phyloP scores from a whole-genome alignment of 2,888 invertebrate species.

The Myopa tessellatipennis region DNA sequence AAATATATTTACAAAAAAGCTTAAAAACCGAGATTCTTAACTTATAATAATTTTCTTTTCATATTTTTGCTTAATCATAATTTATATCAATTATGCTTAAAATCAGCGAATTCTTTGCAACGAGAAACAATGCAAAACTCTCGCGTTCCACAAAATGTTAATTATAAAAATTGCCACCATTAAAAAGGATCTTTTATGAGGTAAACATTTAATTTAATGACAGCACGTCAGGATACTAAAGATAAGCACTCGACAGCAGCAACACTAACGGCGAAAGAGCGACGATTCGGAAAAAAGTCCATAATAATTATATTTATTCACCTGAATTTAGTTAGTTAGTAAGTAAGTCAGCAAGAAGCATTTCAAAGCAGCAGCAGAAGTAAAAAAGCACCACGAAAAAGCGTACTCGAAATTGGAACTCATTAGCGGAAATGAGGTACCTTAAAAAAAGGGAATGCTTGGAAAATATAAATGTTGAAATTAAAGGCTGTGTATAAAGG shows the following conservation, averaged over 20 bases:
- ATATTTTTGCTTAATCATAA: too few relatives aligned
- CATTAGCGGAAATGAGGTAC: conserved; percentile 1
- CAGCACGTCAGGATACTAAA: conserved; percentile 39
- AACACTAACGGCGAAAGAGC: neutral
- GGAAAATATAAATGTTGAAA: neutral
- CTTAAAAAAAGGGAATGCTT: neutral
- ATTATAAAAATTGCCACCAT: conserved; percentile 20
- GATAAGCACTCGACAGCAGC: conserved; percentile 24
- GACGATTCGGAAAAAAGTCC: neutral
- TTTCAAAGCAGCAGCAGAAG: neutral
- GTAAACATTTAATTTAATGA: conserved; percentile 40
- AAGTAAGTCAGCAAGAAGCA: neutral
- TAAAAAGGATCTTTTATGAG: conserved; percentile 28
- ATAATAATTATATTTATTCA: conserved; percentile 18
- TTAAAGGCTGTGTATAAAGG: neutral
- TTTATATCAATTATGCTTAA: too few relatives aligned
- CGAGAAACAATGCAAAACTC: too few relatives aligned
- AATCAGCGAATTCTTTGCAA: too few relatives aligned
- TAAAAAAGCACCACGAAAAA: neutral
- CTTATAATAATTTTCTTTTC: too few relatives aligned
- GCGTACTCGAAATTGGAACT: neutral
- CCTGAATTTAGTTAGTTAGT: neutral
- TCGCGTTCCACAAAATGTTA: conserved; percentile 2
- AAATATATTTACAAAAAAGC: too few relatives aligned
- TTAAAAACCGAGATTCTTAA: too few relatives aligned